A percentile compares a stretch with the other conserved stretches of the same genome.
Evolutionary conservation across 2,113 vertebrate genomes (phyloP).

Genomic region (Lycaon pictus): DNA sequence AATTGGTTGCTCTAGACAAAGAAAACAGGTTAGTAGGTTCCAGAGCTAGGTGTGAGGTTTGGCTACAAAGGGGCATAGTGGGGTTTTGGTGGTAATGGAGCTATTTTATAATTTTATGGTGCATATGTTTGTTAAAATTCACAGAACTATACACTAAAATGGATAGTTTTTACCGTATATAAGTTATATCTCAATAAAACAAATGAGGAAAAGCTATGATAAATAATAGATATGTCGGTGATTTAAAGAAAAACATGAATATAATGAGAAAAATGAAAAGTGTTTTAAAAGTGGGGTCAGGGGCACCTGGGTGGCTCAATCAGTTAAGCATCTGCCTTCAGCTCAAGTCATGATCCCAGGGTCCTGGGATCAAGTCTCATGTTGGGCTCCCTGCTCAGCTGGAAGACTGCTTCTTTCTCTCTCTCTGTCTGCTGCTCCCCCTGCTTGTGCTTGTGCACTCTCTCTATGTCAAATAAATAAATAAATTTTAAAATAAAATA

Average conservation of each 20-base stretch:
- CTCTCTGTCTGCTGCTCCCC: not conserved
- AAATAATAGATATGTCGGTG: not conserved
- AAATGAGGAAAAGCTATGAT: not conserved
- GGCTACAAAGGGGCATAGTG: not conserved
- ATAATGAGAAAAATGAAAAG: not conserved
- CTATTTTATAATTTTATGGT: not conserved
- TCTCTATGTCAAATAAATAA: not conserved
- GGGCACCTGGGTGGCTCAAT: not conserved
- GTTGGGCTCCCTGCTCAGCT: not conserved
- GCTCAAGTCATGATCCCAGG: not conserved
- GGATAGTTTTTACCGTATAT: not conserved
- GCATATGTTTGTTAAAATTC: not conserved
- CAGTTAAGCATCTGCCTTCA: not conserved
- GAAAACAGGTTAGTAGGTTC: not conserved
- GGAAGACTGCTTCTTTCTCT: not conserved
- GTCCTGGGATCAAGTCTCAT: not conserved
- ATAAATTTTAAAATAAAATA: not conserved
- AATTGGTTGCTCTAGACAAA: not conserved
- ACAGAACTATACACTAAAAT: not conserved
- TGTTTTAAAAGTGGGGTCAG: not conserved
- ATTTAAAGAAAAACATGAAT: slow-evolving; percentile 10
- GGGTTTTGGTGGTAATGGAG: not conserved
- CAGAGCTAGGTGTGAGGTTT: not conserved
- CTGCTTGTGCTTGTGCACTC: not conserved
- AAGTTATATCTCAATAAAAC: not conserved